Evolutionary conservation across 92 coral and sea anemone species (phyloP).

Genomic region (Nematostella vectensis): DNA sequence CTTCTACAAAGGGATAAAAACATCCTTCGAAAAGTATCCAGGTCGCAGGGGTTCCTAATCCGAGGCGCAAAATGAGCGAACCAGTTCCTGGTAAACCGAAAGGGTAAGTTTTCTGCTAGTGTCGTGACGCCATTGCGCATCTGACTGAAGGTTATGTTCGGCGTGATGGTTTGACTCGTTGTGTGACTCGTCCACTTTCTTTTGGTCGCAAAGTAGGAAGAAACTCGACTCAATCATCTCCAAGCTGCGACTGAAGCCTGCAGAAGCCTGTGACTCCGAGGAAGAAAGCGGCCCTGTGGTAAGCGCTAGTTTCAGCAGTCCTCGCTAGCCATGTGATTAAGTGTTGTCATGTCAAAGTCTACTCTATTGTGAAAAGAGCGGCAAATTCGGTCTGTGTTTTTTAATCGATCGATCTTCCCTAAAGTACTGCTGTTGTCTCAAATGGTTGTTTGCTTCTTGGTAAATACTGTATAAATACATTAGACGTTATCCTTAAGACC

Average conservation of each 20-base stretch:
- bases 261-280: conserved; percentile 14
- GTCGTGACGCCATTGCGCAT: background rate
- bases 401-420: too few species aligned
- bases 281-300: conserved; percentile 23
- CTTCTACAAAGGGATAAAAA: background rate
- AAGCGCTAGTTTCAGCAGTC: conserved; percentile 6
- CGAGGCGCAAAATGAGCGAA: background rate
- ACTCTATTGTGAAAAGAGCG: conserved; percentile 14
- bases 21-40: too few species aligned
- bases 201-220: conserved; percentile 21
- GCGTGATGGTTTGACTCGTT: conserved; percentile 4
- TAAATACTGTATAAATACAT: too few species aligned
- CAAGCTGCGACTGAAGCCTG: conserved; percentile 42
- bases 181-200: conserved; percentile 1
- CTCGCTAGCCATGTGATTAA: conserved; percentile 17
- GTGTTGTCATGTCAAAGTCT: conserved; percentile 6
- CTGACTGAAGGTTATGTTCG: conserved; percentile 12
- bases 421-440: too few species aligned
- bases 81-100: conserved; percentile 4
- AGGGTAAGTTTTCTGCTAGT: conserved; percentile 30
- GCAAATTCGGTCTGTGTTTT: too few species aligned
- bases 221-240: conserved; percentile 75
- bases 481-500: too few species aligned
- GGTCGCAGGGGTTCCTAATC: too few species aligned
- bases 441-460: too few species aligned